phyloP scores from a whole-genome alignment of 1,140 invertebrate species.

The Zaprionus vittiger region DNA sequence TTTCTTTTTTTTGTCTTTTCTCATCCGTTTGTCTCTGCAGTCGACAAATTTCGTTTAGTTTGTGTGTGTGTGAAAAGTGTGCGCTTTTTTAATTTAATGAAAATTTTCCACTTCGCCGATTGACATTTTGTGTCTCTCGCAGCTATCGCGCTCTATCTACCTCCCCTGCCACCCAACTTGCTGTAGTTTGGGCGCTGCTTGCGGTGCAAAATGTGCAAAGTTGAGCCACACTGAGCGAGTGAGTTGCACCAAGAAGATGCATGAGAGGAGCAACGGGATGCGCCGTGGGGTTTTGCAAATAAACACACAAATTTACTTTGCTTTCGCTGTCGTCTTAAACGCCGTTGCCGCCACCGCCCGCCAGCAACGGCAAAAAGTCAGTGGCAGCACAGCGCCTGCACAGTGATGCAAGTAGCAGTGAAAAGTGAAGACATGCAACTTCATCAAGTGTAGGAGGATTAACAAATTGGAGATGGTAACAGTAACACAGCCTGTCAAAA shows the following conservation, averaged over 20 bases:
- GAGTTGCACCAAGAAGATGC: not conserved
- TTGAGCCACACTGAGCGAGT: conserved; percentile 41
- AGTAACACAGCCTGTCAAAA: too few species aligned
- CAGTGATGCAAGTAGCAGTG: conserved; percentile 16
- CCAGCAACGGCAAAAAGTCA: conserved; percentile 63
- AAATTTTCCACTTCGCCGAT: conserved; percentile 84
- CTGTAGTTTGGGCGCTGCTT: conserved; percentile 59
- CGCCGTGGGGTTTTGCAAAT: conserved; percentile 68
- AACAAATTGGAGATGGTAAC: too few species aligned
- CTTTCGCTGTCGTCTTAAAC: conserved; percentile 58
- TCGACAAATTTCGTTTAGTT: conserved; percentile 50
- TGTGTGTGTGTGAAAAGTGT: conserved; percentile 67
- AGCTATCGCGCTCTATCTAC: conserved; percentile 28
- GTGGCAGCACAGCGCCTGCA: conserved; percentile 42
- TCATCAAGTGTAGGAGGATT: too few species aligned
- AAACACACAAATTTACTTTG: conserved; percentile 82
- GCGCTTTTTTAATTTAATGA: conserved; percentile 84
- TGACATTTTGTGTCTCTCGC: conserved; percentile 78
- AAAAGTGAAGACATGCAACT: not conserved
- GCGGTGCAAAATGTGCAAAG: conserved; percentile 56
- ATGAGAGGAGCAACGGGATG: not conserved
- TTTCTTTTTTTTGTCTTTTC: conserved; percentile 13
- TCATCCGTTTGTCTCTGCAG: conserved; percentile 47
- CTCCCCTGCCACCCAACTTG: not conserved
- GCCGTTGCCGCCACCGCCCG: conserved; percentile 37